Base-by-base conservation (phyloP, 2,888 invertebrate species). In the Andrena flavipes region DNA sequence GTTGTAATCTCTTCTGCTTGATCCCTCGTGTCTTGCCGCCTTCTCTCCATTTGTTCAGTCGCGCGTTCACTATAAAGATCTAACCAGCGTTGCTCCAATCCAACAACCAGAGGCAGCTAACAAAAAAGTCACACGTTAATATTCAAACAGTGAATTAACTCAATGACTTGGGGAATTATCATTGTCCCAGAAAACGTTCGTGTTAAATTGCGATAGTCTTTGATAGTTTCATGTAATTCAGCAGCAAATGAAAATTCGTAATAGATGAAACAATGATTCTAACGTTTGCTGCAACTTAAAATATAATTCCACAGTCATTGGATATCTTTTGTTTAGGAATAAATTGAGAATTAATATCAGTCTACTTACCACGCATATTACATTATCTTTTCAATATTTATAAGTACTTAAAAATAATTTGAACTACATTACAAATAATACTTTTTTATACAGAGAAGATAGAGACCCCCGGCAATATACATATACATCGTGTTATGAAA, bases 11-110 rank as follows among this genome's bases (percentile, higher is more conserved):
- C 99, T 91, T 98, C 98, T 73, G 98, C 98, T 94, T 99, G 99
- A 95, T 99, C 99, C 78, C 97, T 95, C 1, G 99, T 97, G 94
- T 99, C 99, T 85, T 98, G 98, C 62, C 99, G 95, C 49, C 99
- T 95, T 56, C 99, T 95, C 93, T 97, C 97, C 90, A 97, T 95
- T 72, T 99, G 94, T 94, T 97, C 97, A 81, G 96, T 96, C 51
- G 97, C 96, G 89, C 97, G 96, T 76, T 96, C 96, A 0, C 96
- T 95, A 92, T 97, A 96, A 85, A 98, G 93, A 83, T 96, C 95
- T 91, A 97, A 92, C 91, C 98, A 96, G 26, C 97, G 96, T 84
- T 97, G 96, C 94, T 99, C 99, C 91, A 99, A 94, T 80, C 96
- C 96, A 84, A 96, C 96, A 90, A 99, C 96, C 79, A 95, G 92